phyloP scores from a whole-genome alignment of 2,888 invertebrate genomes.

The Cabera pusaria region DNA sequence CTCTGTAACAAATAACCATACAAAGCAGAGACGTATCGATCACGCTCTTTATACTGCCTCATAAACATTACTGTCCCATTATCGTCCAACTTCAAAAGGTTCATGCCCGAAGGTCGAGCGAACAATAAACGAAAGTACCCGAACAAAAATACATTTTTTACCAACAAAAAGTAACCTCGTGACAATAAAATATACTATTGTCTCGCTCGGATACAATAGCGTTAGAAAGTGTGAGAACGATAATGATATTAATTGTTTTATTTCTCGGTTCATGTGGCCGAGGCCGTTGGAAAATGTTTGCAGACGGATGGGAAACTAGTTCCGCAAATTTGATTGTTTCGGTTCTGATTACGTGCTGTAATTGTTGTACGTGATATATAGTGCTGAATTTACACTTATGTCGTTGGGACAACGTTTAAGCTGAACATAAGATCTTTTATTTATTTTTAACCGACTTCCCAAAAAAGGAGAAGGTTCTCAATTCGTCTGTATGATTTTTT shows the following conservation, averaged over 20 bases:
- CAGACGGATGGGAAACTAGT: conserved; percentile 25
- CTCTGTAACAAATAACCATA: conserved; percentile 7
- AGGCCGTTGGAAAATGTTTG: conserved; percentile 27
- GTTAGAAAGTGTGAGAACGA: conserved; percentile 76
- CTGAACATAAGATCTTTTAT: no score
- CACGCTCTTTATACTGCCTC: conserved; percentile 27
- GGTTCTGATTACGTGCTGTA: background rate
- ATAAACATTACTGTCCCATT: conserved; percentile 33
- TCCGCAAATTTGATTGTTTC: conserved; percentile 23
- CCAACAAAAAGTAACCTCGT: conserved; percentile 44
- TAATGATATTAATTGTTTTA: conserved; percentile 66
- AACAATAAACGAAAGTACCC: conserved; percentile 36
- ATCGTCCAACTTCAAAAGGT: conserved; percentile 23
- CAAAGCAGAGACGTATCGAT: conserved; percentile 34
- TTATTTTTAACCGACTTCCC: no score
- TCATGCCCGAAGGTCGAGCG: conserved; percentile 32
- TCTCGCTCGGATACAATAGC: conserved; percentile 66
- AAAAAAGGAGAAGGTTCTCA: no score
- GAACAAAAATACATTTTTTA: conserved; percentile 28
- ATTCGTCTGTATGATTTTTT: no score
- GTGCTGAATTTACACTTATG: no score
- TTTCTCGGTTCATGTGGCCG: conserved; percentile 28
- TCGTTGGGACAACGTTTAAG: no score
- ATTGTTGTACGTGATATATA: no score
- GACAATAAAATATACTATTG: conserved; percentile 65